Base-by-base conservation (phyloP, 2,113 vertebrate species). In the Ascaphus truei region DNA sequence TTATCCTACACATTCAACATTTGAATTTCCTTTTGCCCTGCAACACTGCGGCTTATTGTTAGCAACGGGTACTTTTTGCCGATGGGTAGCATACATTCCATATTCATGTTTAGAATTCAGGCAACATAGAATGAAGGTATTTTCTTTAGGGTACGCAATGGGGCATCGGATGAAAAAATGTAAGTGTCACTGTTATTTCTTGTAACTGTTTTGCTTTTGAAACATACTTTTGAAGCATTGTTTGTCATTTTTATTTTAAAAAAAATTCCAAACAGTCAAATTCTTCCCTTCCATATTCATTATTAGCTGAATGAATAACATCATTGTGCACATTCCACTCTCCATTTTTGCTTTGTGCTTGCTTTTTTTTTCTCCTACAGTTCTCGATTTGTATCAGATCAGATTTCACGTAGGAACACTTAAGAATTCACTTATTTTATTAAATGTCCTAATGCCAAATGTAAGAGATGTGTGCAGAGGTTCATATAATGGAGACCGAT, bases 331-430 rank as follows among this genome's bases (percentile, higher is more conserved):
- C 16, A 5, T 50, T 45, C 36, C 20, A 34, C 12, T 9, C 41
- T 18, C 33, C 31, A 12, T 59, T 64, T 41, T 18, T 61, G 11
- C 13, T 53, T 52, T 16, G 11, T 33, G 3, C 15, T 29, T 39
- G 1, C 26, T 31, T 5, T 20, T 33, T 7, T 33, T 7, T 9
- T 45, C 15, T 23, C 29, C 37, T 48, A 11, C 9, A 45, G 12
- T 10, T 1, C 36, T 47, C n/a, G 2, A 50, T 51, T 33, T 66
- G 52, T 58, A 59, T 61, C 33, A 53, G 47, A 71, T 62, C 45
- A 36, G 13, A 22, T 31, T 55, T 62, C 12, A 52, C 29, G 68
- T 55, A 63, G 41, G 59, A 33, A 37, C 41, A 8, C 41, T 61
- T 18, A 20, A 63, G 33, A 45, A 51, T 61, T 22, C 31, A 1